Percentiles rank a stretch among this genome's conserved stretches.
Conservation (phyloP, 2,113 vertebrate species). For the Galemys pyrenaicus region DNA sequence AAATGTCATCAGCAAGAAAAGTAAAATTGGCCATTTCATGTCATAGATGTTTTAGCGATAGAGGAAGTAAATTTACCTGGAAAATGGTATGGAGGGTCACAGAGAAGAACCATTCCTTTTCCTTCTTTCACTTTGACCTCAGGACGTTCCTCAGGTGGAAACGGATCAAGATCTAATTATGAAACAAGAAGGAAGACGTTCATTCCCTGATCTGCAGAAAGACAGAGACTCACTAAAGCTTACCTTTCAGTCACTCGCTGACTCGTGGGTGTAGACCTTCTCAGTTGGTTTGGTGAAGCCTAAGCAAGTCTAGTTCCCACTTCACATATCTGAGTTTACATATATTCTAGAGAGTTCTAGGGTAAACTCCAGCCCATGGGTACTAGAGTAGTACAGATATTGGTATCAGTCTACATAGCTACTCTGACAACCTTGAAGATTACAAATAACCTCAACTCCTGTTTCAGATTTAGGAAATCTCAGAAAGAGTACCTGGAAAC, state of each 20-base stretch:
- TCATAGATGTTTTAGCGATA: not conserved
- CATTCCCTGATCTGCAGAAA: not conserved
- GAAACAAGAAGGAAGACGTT: constrained; percentile 43
- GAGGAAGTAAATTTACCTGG: constrained; percentile 88
- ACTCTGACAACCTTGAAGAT: not conserved
- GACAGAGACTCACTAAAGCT: not conserved
- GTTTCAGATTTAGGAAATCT: not conserved
- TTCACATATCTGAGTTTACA: not conserved
- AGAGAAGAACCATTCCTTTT: constrained; percentile 94
- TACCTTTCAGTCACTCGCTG: not conserved
- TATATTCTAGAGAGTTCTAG: not conserved
- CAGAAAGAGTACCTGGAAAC: not conserved
- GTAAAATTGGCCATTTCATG: not conserved
- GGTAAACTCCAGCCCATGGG: no score
- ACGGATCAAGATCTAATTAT: constrained; percentile 93
- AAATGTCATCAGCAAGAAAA: not conserved
- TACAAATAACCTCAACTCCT: not conserved
- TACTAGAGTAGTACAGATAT: no score
- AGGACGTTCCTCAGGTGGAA: constrained; percentile 94
- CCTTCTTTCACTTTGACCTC: constrained; percentile 93
- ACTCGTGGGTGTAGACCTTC: not conserved
- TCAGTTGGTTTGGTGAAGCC: no score
- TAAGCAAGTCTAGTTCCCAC: not conserved
- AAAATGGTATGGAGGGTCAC: constrained; percentile 93
- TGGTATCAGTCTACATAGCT: not conserved